phyloP scores from a whole-genome alignment of 2,888 invertebrate genomes.

The Galeopsomyia nigrocyanea region DNA sequence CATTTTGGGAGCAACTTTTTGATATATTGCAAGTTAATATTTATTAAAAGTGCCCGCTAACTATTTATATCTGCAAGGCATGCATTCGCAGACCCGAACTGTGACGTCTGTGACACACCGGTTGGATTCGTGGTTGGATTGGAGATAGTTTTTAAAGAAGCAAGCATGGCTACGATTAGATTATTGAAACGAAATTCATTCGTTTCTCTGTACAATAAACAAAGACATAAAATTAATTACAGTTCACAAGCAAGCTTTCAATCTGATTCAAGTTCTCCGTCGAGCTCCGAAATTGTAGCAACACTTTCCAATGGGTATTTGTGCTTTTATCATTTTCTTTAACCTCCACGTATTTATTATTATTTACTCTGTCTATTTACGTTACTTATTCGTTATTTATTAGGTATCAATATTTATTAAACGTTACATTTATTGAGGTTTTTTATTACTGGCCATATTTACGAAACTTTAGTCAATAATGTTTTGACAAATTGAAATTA shows the following conservation, averaged over 20 bases:
- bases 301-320: conserved; percentile 75
- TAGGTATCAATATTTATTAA: background rate
- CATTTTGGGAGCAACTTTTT: too few species aligned
- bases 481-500: background rate
- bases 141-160: background rate
- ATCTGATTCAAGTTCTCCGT: conserved; percentile 20
- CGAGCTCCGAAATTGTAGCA: conserved; percentile 55
- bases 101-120: too few species aligned
- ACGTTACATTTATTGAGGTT: background rate
- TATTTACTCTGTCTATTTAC: conserved; percentile 1
- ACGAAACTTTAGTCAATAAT: background rate
- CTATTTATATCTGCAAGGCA: too few species aligned
- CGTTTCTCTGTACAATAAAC: conserved; percentile 38
- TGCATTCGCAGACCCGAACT: too few species aligned
- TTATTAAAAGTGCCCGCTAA: too few species aligned
- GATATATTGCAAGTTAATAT: too few species aligned
- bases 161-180: conserved; percentile 45
- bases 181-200: conserved; percentile 52
- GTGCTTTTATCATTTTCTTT: conserved; percentile 49
- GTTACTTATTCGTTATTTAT: background rate
- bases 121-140: too few species aligned
- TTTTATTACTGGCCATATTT: background rate
- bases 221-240: conserved; percentile 44
- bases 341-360: conserved; percentile 59
- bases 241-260: conserved; percentile 42